Base-by-base conservation (phyloP, 2,888 invertebrate genomes). In the Beris morrisii region DNA sequence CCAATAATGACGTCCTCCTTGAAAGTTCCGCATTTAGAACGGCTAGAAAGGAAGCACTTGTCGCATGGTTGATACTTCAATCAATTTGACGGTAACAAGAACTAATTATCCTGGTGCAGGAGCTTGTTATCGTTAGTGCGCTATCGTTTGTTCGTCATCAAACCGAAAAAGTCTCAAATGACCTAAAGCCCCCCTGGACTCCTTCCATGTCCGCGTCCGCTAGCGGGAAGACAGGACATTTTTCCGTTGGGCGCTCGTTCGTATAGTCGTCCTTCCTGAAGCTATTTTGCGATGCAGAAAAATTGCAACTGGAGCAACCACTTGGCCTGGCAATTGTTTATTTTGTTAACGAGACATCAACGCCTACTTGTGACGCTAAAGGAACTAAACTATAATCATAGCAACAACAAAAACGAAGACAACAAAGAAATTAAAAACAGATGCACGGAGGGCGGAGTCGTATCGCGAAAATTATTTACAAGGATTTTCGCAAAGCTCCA, bases 341-440 rank as follows among this genome's bases (percentile, higher is more conserved):
- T 69, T 69, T 67, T 66, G 65, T 68, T 68, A 69, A 69, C 69
- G 67, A 69, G 69, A 68, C 64, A 69, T 69, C 68, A 69, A 69
- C 69, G 69, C 69, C 69, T 69, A 69, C 69, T 69, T 68, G 66
- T 66, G 64, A 52, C 56, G 66, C 57, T 64, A 67, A 54, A 58
- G 32, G 11, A 46, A n/a, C 44, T 48, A 65, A 65, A 45, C 53
- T 13, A 9, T 22, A 44, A 9, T 64, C 54, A 45, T 45, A 45
- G 31, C 45, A 22, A 22, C 22, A 22, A 11, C 11, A 54, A 54
- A 58, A 53, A 64, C 44, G 54, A 64, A 44, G 54, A 54, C 22
- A 38, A 38, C 12, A 15, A 61, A 9, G 15, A 44, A 61, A 50
- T 50, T 50, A 55, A 65, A 65, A 64, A 61, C 43, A 57, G 67